phyloP scores from a whole-genome alignment of 2,113 vertebrate genomes.

The Vireo altiloquus region DNA sequence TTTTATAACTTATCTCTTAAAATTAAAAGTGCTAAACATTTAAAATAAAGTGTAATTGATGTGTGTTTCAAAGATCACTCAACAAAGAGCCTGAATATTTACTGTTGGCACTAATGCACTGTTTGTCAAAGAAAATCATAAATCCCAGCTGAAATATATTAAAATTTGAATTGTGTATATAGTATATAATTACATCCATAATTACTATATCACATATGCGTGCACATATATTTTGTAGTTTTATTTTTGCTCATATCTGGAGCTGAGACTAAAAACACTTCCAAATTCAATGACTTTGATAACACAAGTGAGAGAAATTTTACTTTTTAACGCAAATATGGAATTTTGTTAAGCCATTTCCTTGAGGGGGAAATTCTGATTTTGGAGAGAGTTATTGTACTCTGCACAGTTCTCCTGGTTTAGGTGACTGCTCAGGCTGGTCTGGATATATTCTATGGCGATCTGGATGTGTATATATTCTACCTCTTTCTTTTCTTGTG shows the following conservation, averaged over 20 bases:
- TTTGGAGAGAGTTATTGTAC: not conserved
- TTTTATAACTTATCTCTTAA: not conserved
- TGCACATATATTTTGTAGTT: not conserved
- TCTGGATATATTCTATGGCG: not conserved
- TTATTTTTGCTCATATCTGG: not conserved
- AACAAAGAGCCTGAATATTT: not conserved
- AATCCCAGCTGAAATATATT: not conserved
- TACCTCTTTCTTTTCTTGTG: not conserved
- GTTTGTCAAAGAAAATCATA: not conserved
- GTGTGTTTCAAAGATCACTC: not conserved
- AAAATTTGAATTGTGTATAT: not conserved
- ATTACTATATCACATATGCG: not conserved
- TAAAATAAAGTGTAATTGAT: not conserved
- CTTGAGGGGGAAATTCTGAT: not conserved
- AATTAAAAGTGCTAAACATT: not conserved
- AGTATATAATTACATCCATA: not conserved
- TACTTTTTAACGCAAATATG: not conserved
- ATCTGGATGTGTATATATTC: fast-evolving
- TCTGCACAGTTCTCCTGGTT: not conserved
- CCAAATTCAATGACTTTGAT: not conserved
- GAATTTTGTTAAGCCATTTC: not conserved
- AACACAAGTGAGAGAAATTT: not conserved
- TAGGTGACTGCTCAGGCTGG: not conserved
- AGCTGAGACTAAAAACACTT: not conserved
- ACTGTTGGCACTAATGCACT: not conserved